Conservation (phyloP, 2,113 vertebrate genomes). For the Xiphias gladius region DNA sequence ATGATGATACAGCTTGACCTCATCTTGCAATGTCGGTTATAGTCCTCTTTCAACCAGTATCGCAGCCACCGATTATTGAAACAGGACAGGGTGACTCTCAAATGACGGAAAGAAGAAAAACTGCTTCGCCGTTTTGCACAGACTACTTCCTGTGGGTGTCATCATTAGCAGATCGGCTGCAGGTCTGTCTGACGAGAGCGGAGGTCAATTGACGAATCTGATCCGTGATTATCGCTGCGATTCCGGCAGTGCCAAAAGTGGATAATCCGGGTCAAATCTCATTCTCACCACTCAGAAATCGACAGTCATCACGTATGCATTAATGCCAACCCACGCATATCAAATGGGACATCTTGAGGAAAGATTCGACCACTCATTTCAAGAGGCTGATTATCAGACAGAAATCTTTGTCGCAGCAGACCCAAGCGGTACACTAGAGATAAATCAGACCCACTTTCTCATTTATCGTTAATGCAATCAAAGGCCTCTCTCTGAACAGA, state of each 20-base stretch:
- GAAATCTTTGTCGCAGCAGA: slow-evolving; percentile 32
- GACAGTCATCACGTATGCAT: slow-evolving; percentile 59
- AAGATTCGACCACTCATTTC: slow-evolving; percentile 49
- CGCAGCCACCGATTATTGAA: neutral
- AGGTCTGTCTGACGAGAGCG: slow-evolving; percentile 35
- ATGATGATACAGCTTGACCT: neutral
- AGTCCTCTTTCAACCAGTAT: neutral
- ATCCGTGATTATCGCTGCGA: slow-evolving; percentile 56
- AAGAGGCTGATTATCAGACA: slow-evolving; percentile 67
- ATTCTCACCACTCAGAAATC: slow-evolving; percentile 42
- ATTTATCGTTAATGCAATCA: slow-evolving; percentile 76
- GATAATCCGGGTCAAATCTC: slow-evolving; percentile 66
- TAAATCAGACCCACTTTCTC: slow-evolving; percentile 61
- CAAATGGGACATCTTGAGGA: slow-evolving; percentile 55
- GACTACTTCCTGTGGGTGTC: neutral
- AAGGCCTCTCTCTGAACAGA: slow-evolving; percentile 61
- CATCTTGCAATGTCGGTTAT: neutral
- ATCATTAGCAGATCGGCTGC: slow-evolving; percentile 45
- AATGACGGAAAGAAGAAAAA: neutral
- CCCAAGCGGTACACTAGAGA: slow-evolving; percentile 61
- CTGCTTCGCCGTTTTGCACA: neutral
- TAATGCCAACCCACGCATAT: slow-evolving; percentile 53
- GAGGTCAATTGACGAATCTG: slow-evolving; percentile 61
- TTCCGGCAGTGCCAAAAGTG: slow-evolving; percentile 38
- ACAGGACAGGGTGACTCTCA: neutral